These are phyloP conservation scores for Sinhomidia bicolor DNA, from an alignment of 2,888 invertebrate genomes.

Conservation along the genomic window DNA sequence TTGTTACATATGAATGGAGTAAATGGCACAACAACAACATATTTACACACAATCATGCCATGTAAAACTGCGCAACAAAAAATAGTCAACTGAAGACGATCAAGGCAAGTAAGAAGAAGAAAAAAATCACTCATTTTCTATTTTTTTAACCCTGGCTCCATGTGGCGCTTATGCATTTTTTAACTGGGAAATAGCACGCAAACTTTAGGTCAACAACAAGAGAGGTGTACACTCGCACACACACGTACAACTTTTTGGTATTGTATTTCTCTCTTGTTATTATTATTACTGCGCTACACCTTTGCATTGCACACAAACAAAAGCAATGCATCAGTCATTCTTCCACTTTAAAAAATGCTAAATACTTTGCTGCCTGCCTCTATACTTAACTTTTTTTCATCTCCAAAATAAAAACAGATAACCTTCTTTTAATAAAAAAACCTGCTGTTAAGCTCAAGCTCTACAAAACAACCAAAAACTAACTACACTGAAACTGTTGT, in stretches of 20 bases:
- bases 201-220: conserved; percentile 71
- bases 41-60: background rate
- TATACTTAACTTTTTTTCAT: background rate
- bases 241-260: background rate
- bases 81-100: conserved; percentile 15
- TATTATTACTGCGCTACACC: conserved; percentile 8
- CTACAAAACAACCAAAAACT: background rate
- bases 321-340: conserved; percentile 25
- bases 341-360: conserved; percentile 7
- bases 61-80: background rate
- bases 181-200: conserved; percentile 73
- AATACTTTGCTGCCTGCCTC: conserved; percentile 18
- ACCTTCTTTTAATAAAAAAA: background rate
- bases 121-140: conserved; percentile 43
- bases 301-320: conserved; percentile 52
- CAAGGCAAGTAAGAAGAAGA: background rate
- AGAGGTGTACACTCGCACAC: conserved; percentile 32
- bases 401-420: conserved; percentile 12
- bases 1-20: background rate
- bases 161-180: conserved; percentile 64
- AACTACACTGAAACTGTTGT: background rate
- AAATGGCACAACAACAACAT: background rate
- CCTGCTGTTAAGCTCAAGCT: background rate
- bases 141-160: conserved; percentile 56
- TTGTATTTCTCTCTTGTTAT: background rate